phyloP scores from a whole-genome alignment of 2,797 vertebrate species.

The Serranus cabrilla region DNA sequence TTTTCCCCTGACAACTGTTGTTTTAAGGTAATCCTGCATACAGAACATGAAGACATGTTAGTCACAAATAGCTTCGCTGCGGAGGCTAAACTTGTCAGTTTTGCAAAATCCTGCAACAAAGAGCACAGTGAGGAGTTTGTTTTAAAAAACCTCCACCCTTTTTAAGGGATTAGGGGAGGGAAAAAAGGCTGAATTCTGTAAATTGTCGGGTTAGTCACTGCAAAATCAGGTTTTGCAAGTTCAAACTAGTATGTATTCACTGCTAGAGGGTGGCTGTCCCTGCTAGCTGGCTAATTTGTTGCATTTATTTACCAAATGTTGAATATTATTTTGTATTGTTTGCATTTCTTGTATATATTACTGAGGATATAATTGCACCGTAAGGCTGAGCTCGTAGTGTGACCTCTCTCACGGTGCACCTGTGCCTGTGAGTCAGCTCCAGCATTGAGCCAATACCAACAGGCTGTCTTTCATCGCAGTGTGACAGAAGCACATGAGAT shows the following conservation, averaged over 20 bases:
- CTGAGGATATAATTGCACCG: conserved; percentile 14
- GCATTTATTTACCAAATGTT: neutral
- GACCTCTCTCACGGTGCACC: conserved; percentile 75
- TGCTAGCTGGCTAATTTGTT: conserved; percentile 26
- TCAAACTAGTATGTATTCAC: conserved; percentile 48
- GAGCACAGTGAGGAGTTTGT: conserved; percentile 71
- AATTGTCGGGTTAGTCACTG: conserved; percentile 52
- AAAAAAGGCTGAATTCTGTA: conserved; percentile 56
- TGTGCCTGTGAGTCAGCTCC: conserved; percentile 76
- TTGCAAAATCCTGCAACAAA: conserved; percentile 60
- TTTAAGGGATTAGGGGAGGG: conserved; percentile 74
- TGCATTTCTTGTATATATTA: conserved; percentile 22
- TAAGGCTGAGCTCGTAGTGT: conserved; percentile 23
- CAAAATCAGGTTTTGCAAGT: conserved; percentile 67
- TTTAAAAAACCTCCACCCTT: conserved; percentile 63
- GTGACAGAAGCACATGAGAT: conserved; percentile 78
- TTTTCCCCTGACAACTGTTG: conserved; percentile 81
- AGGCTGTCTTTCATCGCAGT: conserved; percentile 79
- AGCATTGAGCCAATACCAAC: conserved; percentile 78
- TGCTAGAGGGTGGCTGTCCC: conserved; percentile 18
- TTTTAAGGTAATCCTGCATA: conserved; percentile 78
- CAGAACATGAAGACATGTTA: conserved; percentile 65
- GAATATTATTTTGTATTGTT: conserved; percentile 19
- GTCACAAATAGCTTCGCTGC: conserved; percentile 71
- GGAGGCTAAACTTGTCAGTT: conserved; percentile 72